These are phyloP conservation scores for Harpagifer antarcticus DNA, from an alignment of 2,797 vertebrate species.

Conservation along the genomic window DNA sequence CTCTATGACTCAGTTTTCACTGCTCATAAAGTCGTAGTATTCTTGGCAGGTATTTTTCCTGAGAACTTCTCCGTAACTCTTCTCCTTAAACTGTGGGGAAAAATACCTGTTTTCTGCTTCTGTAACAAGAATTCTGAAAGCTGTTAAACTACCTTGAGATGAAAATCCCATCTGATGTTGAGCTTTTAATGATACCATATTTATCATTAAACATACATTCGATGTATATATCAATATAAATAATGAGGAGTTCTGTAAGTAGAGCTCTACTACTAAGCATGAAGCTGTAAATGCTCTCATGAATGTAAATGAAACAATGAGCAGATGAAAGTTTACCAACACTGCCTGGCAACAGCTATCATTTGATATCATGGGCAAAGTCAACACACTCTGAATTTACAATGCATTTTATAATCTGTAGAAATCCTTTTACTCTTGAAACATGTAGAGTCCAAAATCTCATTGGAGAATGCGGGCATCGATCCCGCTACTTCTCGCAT, in stretches of 20 bases:
- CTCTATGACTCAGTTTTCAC: conserved; percentile 36
- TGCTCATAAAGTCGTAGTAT: neutral
- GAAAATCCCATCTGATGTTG: neutral
- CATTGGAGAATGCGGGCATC: conserved; percentile 59
- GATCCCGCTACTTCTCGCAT: conserved; percentile 67
- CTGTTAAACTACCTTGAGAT: neutral
- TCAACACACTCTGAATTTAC: neutral
- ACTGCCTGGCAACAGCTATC: neutral
- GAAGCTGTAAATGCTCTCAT: neutral
- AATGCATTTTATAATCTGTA: neutral
- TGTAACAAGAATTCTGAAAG: neutral
- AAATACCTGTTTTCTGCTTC: neutral
- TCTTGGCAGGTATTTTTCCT: conserved; percentile 12
- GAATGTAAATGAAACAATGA: neutral
- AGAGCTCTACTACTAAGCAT: neutral
- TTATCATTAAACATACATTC: neutral
- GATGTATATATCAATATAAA: neutral
- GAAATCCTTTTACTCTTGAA: neutral
- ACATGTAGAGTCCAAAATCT: neutral
- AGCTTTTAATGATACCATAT: neutral
- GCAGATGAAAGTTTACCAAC: neutral
- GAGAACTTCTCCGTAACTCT: conserved; percentile 16
- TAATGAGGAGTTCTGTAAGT: too few species aligned
- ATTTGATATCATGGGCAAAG: neutral
- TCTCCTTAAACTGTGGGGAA: conserved; percentile 4